These are phyloP conservation scores for Periophthalmodon schlosseri DNA, from an alignment of 2,113 vertebrate species.

Conservation along the genomic window DNA sequence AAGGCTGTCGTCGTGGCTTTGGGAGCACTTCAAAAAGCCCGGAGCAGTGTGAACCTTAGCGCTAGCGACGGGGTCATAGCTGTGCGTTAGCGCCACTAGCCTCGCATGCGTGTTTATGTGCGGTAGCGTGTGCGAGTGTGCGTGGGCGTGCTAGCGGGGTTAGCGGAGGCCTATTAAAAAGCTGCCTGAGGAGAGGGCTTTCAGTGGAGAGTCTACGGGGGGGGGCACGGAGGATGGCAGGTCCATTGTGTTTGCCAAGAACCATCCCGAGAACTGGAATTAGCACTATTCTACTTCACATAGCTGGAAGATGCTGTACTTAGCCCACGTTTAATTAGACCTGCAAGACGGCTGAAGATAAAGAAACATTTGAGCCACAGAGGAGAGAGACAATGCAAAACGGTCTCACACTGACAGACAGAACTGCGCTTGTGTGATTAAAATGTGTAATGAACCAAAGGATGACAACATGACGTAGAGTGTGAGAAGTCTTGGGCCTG, in stretches of 20 bases:
- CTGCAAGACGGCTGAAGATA: conserved; percentile 30
- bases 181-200: conserved; percentile 73
- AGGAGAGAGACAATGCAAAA: conserved; percentile 15
- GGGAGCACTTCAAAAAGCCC: conserved; percentile 69
- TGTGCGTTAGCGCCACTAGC: conserved; percentile 23
- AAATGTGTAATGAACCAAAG: conserved; percentile 32
- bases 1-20: conserved; percentile 62
- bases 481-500: conserved; percentile 34
- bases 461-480: conserved; percentile 46
- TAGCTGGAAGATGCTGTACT: conserved; percentile 65
- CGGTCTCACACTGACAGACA: conserved; percentile 31
- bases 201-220: conserved; percentile 68
- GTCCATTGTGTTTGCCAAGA: conserved; percentile 73
- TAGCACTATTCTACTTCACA: conserved; percentile 80
- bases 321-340: conserved; percentile 73
- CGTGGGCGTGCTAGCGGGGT: conserved; percentile 15
- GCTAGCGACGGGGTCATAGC: conserved; percentile 54
- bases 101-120: conserved; percentile 37
- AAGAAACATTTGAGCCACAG: conserved; percentile 23
- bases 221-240: conserved; percentile 64
- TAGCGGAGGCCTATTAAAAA: conserved; percentile 69
- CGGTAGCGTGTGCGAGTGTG: conserved; percentile 10
- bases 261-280: conserved; percentile 78
- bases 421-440: conserved; percentile 46
- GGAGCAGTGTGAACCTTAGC: conserved; percentile 57